A percentile compares a stretch with the other conserved stretches of the same genome.
These are phyloP conservation scores for Luscinia luscinia DNA, from an alignment of 2,797 vertebrate genomes.

Conservation along the genomic window DNA sequence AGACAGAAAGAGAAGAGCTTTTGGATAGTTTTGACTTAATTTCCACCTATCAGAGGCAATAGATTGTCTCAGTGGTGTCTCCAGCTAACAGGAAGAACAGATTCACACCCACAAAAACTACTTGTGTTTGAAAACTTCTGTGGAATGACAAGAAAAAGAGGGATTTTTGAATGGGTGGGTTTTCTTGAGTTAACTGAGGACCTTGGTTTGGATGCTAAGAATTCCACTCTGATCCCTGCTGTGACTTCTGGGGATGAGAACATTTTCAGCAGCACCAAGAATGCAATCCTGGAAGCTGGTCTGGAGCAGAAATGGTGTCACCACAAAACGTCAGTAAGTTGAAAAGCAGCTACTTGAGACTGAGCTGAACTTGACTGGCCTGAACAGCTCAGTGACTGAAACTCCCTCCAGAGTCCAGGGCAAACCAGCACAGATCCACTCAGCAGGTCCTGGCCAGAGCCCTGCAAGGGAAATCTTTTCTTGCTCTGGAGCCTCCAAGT, in stretches of 20 bases:
- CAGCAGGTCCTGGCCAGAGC: background rate
- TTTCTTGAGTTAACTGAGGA: background rate
- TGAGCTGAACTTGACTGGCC: background rate
- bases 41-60: background rate
- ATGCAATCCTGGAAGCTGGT: background rate
- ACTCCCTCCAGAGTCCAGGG: background rate
- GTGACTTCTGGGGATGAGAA: background rate
- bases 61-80: background rate
- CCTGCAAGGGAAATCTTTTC: background rate
- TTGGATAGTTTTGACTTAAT: background rate
- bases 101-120: background rate
- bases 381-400: background rate
- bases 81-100: background rate
- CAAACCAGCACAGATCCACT: background rate
- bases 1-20: background rate
- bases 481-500: background rate
- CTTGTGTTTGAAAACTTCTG: background rate
- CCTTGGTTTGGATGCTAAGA: background rate
- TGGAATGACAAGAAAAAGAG: rapidly evolving
- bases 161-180: background rate
- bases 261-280: background rate
- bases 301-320: background rate
- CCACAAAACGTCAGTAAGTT: background rate
- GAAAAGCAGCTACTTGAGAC: background rate
- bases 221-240: background rate